Evolutionary conservation across 2,113 vertebrate species (phyloP), one percentile per base, ranked within the genome.

Genomic region (Podarcis muralis): DNA sequence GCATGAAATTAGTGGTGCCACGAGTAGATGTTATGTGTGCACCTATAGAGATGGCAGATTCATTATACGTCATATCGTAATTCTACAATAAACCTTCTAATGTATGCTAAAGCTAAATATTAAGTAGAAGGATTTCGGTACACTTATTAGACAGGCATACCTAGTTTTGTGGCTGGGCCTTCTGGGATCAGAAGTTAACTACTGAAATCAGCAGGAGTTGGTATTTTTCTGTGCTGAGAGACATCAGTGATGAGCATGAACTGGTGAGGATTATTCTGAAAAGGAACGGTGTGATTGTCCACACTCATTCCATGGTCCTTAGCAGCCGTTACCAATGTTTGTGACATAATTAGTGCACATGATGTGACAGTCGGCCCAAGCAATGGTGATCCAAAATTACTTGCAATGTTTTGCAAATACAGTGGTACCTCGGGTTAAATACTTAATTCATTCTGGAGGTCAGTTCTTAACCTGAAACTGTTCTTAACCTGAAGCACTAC

Each of bases 141-240:
- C 18, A 9, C 25, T 82, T 15, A 8, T 25, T 82, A 68, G 32
- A 23, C 27, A 65, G 68, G 59, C 30, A 35, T 32, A 53, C 22
- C 4, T 65, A 82, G 8, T 69, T 27, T 86, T 66, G 66, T 43
- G 12, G 59, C 37, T 90, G 89, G 80, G 69, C 87, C 30, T 18
- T 88, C 82, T 75, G 20, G 87, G 62, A 74, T 88, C 85, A 76
- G 57, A 43, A 22, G 37, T 57, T 48, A 86, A 16, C 25, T 3
- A 85, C 62, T n/a, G 11, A 86, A 40, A 81, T 86, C 62, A 91
- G 65, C 90, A 80, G 83, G 76, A 93, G 57, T 78, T 81, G 84
- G 82, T 88, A 66, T 0, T 5, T 32, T 59, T 84, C 25, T 78
- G 32, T 92, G 13, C 65, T 79, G 5, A 78, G 23, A 16, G 27